Base-by-base conservation (phyloP, 1,140 invertebrate genomes). In the Sycophila sp. region DNA sequence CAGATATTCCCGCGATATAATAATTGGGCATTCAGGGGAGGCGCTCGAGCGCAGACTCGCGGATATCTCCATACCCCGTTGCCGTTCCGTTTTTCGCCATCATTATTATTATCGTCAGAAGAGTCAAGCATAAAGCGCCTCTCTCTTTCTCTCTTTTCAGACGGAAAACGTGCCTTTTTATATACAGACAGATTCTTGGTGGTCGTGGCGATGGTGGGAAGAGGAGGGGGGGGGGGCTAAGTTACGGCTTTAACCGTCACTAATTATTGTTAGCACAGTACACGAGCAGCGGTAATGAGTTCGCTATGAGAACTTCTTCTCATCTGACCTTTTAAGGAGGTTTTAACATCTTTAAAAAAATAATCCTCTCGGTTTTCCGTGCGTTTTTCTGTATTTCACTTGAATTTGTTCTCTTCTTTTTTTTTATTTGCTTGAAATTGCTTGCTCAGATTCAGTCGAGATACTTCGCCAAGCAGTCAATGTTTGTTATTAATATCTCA, bases 11-110 rank as follows among this genome's bases (percentile, higher is more conserved):
- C 75, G 75, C 73, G 75, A 79, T 79, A 80, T 77, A 80, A 81
- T 82, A 82, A 82, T 82, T 82, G 80, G 79, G 78, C 77, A 81
- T 80, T 82, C 79, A 82, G 53, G 63, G 65, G 47, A 64, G 73
- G 42, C 64, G 38, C 73, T 65, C 69, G 28, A 67, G 53, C 72
- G 36, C 28, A 68, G 51, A 22, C 30, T 42, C 40, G 34, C 17
- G 51, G 49, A 47, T 40, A 56, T 66, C 42, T 32, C 15, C 7
- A 17, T 55, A 32, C n/a, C n/a, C n/a, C n/a, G n/a, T n/a, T n/a
- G n/a, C n/a, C n/a, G n/a, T n/a, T n/a, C n/a, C n/a, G n/a, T n/a
- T n/a, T n/a, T n/a, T 26, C 2, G 40, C 42, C 34, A 45, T 69
- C 26, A 40, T 62, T 17, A n/a, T 62, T 49, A 47, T 69, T 36